Evolutionary conservation across 2,888 invertebrate genomes (phyloP).

Genomic region (Maniola hyperantus): DNA sequence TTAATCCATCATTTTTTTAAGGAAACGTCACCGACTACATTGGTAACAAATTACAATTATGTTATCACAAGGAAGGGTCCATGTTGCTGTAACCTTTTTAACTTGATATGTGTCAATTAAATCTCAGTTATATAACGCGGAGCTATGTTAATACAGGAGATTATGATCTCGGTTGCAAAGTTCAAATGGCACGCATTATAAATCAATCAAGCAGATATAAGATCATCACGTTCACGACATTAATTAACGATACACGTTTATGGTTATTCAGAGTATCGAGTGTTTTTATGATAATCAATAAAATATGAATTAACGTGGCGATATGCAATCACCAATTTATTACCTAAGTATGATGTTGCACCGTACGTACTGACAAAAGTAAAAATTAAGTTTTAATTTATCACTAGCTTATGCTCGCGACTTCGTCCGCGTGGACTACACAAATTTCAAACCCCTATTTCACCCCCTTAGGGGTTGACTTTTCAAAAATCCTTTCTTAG

Average conservation of each 20-base stretch:
- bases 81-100: conserved; percentile 9
- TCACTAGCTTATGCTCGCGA: too few species aligned
- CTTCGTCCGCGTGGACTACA: too few species aligned
- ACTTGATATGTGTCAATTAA: conserved; percentile 14
- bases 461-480: too few species aligned
- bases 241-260: conserved; percentile 12
- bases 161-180: conserved; percentile 16
- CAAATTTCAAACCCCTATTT: too few species aligned
- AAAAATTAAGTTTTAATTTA: not conserved
- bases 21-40: not conserved
- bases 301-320: conserved; percentile 2
- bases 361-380: not conserved
- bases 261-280: not conserved
- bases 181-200: conserved; percentile 13
- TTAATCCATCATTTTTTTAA: not conserved
- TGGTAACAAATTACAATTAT: not conserved
- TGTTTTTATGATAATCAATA: conserved; percentile 4
- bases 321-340: not conserved
- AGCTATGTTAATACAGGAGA: conserved; percentile 5
- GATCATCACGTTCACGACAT: conserved; percentile 15
- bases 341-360: not conserved
- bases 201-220: conserved; percentile 16
- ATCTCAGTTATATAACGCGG: conserved; percentile 4
- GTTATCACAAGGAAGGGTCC: conserved; percentile 5
- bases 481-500: too few species aligned